Base-by-base conservation (phyloP, 2,888 invertebrate species). In the Cantharis nigra region DNA sequence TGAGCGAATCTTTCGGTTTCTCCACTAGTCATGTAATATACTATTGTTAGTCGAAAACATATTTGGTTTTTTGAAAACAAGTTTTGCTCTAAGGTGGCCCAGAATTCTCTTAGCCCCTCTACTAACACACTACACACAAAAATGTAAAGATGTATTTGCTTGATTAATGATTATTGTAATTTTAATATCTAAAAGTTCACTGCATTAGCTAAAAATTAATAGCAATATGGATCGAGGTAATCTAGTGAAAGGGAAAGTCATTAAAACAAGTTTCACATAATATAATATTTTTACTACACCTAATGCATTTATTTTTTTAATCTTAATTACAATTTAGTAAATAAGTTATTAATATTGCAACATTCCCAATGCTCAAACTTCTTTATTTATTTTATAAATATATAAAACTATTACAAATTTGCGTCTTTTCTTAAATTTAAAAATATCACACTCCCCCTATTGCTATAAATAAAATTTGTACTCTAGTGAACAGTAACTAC, bases 401-500 rank as follows among this genome's bases (percentile, higher is more conserved):
- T 49, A 49, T 49, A 49, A 49, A 49, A 49, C 49, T 49, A 49
- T 49, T 49, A 49, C 49, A 49, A 49, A 49, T 49, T n/a, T 49
- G 9, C 49, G n/a, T 49, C 49, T 49, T 49, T n/a, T 49, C 49
- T 49, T 49, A 49, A n/a, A 5, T n/a, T n/a, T 49, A 49, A n/a
- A 49, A n/a, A 49, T 49, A 49, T 49, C 49, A 49, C 49, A 49
- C 49, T 49, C 49, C 49, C 49, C 49, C n/a, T n/a, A 49, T n/a
- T n/a, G 10, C 49, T n/a, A 49, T n/a, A 5, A 49, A 49, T 49
- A n/a, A 49, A n/a, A 49, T 49, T 33, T 49, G 49, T n/a, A 7
- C 49, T n/a, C 49, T 30, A 23, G 63, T 75, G 75, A 23, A 75
- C 71, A 72, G 71, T 71, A 18, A 71, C 70, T 49, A 49, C 20